Base-by-base conservation (phyloP, 1,140 invertebrate genomes). In the Belonocnema kinseyi region DNA sequence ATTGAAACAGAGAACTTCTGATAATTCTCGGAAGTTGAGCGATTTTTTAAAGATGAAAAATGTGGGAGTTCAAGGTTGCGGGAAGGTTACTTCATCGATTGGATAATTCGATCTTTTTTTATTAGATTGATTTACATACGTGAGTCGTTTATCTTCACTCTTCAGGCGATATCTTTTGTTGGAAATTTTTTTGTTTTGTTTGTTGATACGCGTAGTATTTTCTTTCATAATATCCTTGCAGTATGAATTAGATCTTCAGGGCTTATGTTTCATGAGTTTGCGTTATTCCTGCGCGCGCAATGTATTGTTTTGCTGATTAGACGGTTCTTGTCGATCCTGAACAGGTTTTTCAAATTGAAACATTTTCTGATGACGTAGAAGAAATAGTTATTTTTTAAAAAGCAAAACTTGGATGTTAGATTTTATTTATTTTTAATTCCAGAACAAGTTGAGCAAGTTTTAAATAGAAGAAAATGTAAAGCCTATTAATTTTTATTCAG, bases 1-100 rank as follows among this genome's bases (percentile, higher is more conserved):
- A 6, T 61, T 10, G 21, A 21, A 58, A 13, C 6, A 21, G 26
- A 61, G 13, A 61, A 14, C 16, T 66, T 54, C 17, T 19, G 61
- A 66, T 26, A 11, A 16, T 33, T 46, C 40, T 46, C 7, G 40
- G 61, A 66, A 66, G 14, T 66, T 66, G 4, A 14, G 61, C 33
- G 26, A 21, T 40, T 66, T 66, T 66, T 58, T 21, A 13, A 66
- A 2, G 17, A 56, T 17, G 40, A 33, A 61, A 61, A 66, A 17
- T n/a, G n/a, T n/a, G 13, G 33, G 7, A 33, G 61, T 66, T 66
- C 61, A 66, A 66, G 61, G 33, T 66, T 66, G n/a, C 26, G 16
- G 26, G 26, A 66, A 66, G 61, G 26, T 66, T 66, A 66, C 61
- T 33, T 26, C 26, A 66, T 66, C 61, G 16, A 66, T 40, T 66